Evolutionary conservation across 2,113 vertebrate genomes (phyloP), one percentile per base, ranked within the genome.

Genomic region (Stigmatopora argus): DNA sequence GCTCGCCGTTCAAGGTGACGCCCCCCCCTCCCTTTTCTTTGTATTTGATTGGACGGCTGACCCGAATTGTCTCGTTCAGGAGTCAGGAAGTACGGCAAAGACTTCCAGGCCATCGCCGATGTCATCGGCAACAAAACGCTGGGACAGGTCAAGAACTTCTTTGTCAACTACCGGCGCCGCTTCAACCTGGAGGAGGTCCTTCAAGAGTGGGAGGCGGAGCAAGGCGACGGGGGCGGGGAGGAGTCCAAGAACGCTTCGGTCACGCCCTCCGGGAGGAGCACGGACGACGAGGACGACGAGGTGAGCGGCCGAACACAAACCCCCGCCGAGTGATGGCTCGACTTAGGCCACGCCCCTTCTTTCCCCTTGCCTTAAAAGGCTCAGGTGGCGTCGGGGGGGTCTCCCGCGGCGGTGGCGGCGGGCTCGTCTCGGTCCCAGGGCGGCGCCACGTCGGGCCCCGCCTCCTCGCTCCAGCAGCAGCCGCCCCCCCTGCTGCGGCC

Each of bases 161-260:
- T 99, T 81, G 95, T 99, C 87, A 99, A 98, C 93, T 99, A 99
- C 92, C 95, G 97, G 78, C 94, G 97, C 73, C 94, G 97, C 58
- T 99, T 99, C 92, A 99, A 98, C 92, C 92, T 99, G 92, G 97
- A 99, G 90, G 97, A 99, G 91, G 97, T 99, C 88, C 94, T 99
- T 86, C 96, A 98, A 92, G 97, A 99, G 90, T 99, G 97, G 97
- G 97, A 97, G 93, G 96, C 97, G 26, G 97, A 99, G 92, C 96
- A 96, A 89, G 97, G 95, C 86, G 95, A 93, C 88, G 95, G 95
- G 85, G 90, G 93, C 82, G 90, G 92, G 75, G 94, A 98, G 89
- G 96, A 97, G 85, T 93, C 94, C 78, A 97, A 98, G 91, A 93
- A 90, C 91, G 92, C 92, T 90, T 94, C 93, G 80, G 91, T 92